Evolutionary conservation across 2,888 invertebrate genomes (phyloP), one percentile per base, ranked within the genome.

Genomic region (Aradus depressus): DNA sequence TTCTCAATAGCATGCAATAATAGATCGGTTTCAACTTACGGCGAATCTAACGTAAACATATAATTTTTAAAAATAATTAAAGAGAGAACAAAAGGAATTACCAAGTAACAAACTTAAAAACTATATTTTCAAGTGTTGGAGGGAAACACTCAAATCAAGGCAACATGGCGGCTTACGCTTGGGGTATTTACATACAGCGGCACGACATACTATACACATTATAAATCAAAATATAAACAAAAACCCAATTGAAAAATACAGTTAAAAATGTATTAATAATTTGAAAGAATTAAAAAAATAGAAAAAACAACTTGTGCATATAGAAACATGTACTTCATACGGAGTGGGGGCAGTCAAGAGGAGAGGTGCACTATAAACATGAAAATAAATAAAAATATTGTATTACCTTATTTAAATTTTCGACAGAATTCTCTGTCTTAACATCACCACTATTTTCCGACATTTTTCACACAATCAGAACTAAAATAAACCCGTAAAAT

Each of bases 381-480:
- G 3, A 44, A 47, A 47, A 14, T 18, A n/a, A 10, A 10, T 3
- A 5, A 43, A 1, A 16, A 16, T 16, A 37, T 18, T 16, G 4
- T 37, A 37, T 51, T 51, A 54, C 54, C 54, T 54, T 54, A 32
- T 51, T 51, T 6, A 51, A 50, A 44, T 34, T 37, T 25, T 56
- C 56, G 31, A 57, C 56, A 16, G 59, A 59, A 50, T 55, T 58
- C 52, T 59, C 59, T 28, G 52, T 56, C 42, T 56, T 56, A 34
- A 56, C 55, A 43, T 59, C 59, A 44, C 54, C 52, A 47, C 52
- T 57, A 44, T 56, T 56, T 56, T 59, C 59, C 48, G 59, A 59
- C 59, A 59, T 59, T 38, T 37, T 57, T 16, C 44, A 12, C 19
- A 21, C 22, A 16, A 21, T 23, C 26, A 10, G n/a, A 44, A 44